phyloP scores from a whole-genome alignment of 2,888 invertebrate species.

The Brenthis daphne region DNA sequence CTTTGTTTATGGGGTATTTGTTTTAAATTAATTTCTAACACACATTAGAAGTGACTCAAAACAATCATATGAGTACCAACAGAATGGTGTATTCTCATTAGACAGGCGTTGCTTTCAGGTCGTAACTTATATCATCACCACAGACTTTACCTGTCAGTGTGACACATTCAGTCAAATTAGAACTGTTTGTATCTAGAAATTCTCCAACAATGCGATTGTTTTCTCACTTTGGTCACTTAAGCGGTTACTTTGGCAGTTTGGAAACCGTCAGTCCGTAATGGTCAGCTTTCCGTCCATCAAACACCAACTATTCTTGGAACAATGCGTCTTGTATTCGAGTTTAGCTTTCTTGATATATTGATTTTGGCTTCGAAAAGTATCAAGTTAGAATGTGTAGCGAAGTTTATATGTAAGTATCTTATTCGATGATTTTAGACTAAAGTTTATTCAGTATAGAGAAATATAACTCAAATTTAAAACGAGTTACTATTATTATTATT shows the following conservation, averaged over 20 bases:
- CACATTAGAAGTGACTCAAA: too few relatives aligned
- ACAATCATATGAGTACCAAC: background rate
- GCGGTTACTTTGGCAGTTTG: slow-evolving; percentile 56
- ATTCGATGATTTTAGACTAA: background rate
- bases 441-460: too few relatives aligned
- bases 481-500: too few relatives aligned
- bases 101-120: background rate
- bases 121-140: background rate
- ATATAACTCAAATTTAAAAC: too few relatives aligned
- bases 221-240: slow-evolving; percentile 50
- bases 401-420: background rate
- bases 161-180: slow-evolving; percentile 65
- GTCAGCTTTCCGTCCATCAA: slow-evolving; percentile 76
- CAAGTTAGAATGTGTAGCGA: slow-evolving; percentile 2
- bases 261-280: slow-evolving; percentile 61
- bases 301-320: slow-evolving; percentile 57
- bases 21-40: background rate
- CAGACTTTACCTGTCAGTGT: slow-evolving; percentile 33
- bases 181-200: slow-evolving; percentile 52
- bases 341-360: slow-evolving; percentile 41
- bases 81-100: background rate
- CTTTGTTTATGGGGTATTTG: background rate
- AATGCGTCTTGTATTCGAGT: slow-evolving; percentile 47
- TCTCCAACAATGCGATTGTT: slow-evolving; percentile 55
- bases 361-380: slow-evolving; percentile 32